These are phyloP conservation scores for Paradoxurus hermaphroditus DNA, from an alignment of 2,113 vertebrate genomes.

Conservation along the genomic window DNA sequence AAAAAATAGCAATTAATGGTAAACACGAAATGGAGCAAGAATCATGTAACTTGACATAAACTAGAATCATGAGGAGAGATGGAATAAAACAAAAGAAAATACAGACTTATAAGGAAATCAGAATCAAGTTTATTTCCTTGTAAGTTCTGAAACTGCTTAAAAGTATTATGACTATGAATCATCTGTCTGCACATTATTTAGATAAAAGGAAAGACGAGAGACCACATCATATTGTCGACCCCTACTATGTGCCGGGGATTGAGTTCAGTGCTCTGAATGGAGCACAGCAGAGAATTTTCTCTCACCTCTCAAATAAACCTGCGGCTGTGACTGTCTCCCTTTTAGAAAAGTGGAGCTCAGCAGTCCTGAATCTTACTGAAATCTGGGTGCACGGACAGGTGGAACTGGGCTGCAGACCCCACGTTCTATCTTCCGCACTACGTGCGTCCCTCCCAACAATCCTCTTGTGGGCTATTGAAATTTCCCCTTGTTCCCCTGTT, in stretches of 20 bases:
- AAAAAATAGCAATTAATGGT: slow-evolving; percentile 49
- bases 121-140: slow-evolving; percentile 51
- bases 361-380: not conserved
- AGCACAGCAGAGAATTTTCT: not conserved
- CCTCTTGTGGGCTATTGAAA: not conserved
- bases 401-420: not conserved
- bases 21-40: slow-evolving; percentile 52
- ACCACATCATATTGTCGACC: not conserved
- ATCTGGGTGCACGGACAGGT: not conserved
- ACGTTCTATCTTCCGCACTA: not conserved
- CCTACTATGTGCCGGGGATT: not conserved
- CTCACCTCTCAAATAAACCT: not conserved
- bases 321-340: not conserved
- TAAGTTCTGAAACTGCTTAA: slow-evolving; percentile 50
- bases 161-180: slow-evolving; percentile 35
- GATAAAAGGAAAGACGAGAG: not conserved
- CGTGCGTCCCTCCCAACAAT: not conserved
- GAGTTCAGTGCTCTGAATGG: not conserved
- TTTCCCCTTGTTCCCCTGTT: not conserved
- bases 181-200: slow-evolving; percentile 9
- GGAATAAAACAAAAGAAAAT: slow-evolving; percentile 45
- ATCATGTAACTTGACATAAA: slow-evolving; percentile 38
- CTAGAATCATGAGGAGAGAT: slow-evolving; percentile 31
- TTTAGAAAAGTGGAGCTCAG: not conserved
- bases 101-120: slow-evolving; percentile 46